A percentile compares a stretch with the other conserved stretches of the same genome.
These are phyloP conservation scores for Zhengitettix transpicula DNA, from an alignment of 2,888 invertebrate species.

Conservation along the genomic window DNA sequence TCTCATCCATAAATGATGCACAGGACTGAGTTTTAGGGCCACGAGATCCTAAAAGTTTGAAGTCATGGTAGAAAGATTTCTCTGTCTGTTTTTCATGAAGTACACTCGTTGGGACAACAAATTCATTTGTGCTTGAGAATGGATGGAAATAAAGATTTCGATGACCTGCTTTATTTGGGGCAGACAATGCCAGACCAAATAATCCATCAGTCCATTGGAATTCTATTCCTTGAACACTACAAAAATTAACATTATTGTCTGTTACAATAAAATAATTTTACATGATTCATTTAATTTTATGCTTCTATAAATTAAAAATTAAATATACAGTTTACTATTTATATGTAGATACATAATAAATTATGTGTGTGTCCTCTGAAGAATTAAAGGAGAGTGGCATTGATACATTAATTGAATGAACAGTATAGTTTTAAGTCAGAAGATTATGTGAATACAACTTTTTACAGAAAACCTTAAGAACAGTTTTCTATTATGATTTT, in stretches of 20 bases:
- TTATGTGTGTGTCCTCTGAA: too few relatives aligned
- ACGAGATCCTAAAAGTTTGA: slow-evolving; percentile 47
- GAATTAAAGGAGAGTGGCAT: too few relatives aligned
- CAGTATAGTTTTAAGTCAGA: too few relatives aligned
- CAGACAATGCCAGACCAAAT: slow-evolving; percentile 54
- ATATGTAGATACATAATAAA: too few relatives aligned
- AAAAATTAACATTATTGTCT: too few relatives aligned
- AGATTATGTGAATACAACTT: background rate
- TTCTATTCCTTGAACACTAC: background rate
- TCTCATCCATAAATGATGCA: slow-evolving; percentile 50
- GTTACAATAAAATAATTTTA: too few relatives aligned
- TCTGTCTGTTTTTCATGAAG: slow-evolving; percentile 47
- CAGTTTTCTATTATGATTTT: background rate
- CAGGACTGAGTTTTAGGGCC: slow-evolving; percentile 58
- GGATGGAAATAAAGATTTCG: slow-evolving; percentile 67
- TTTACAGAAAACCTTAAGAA: background rate
- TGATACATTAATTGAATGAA: too few relatives aligned
- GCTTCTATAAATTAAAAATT: too few relatives aligned
- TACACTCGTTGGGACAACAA: slow-evolving; percentile 47
- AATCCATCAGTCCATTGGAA: slow-evolving; percentile 64
- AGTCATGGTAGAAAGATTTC: slow-evolving; percentile 36
- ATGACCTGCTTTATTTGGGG: slow-evolving; percentile 42
- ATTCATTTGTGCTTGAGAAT: slow-evolving; percentile 58
- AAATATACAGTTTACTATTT: too few relatives aligned
- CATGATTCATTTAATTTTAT: too few relatives aligned